A percentile compares a stretch with the other conserved stretches of the same genome.
Conservation (phyloP, 2,113 vertebrate genomes). For the Sapajus apella region DNA sequence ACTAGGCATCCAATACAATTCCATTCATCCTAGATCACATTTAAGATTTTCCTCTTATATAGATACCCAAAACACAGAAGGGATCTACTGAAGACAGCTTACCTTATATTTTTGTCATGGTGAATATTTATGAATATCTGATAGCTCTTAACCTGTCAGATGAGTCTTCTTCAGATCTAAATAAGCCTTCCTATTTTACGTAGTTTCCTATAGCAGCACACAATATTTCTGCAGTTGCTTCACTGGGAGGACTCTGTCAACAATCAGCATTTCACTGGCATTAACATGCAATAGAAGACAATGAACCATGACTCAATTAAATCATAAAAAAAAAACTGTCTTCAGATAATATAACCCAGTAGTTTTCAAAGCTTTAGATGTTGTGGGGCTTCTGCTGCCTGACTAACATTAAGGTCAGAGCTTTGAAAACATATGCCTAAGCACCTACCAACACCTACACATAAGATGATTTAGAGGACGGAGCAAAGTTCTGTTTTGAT, state of each 20-base stretch:
- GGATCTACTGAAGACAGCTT: neutral
- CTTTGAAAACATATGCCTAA: conserved; percentile 74
- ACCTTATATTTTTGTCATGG: conserved; percentile 33
- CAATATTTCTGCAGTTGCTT: conserved; percentile 69
- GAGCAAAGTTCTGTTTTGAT: conserved; percentile 42
- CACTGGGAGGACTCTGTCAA: conserved; percentile 81
- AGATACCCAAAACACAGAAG: neutral
- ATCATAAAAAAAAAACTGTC: conserved; percentile 72
- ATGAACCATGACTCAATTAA: conserved; percentile 84
- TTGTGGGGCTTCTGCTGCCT: conserved; percentile 66
- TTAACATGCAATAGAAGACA: conserved; percentile 83
- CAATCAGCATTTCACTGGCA: conserved; percentile 78
- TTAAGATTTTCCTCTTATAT: neutral
- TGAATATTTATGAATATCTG: conserved; percentile 46
- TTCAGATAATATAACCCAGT: conserved; percentile 81
- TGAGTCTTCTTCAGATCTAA: conserved; percentile 25
- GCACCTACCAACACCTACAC: conserved; percentile 61
- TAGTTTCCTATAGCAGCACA: conserved; percentile 61
- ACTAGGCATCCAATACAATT: neutral
- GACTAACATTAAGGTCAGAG: conserved; percentile 75
- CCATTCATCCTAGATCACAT: neutral
- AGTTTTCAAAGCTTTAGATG: conserved; percentile 77
- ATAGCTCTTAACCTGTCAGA: conserved; percentile 32
- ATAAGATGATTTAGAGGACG: conserved; percentile 59
- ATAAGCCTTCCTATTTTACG: conserved; percentile 59